Evolutionary conservation across 2,797 vertebrate genomes (phyloP), one percentile per base, ranked within the genome.

Genomic region (Sternarchorhynchus goeldii): DNA sequence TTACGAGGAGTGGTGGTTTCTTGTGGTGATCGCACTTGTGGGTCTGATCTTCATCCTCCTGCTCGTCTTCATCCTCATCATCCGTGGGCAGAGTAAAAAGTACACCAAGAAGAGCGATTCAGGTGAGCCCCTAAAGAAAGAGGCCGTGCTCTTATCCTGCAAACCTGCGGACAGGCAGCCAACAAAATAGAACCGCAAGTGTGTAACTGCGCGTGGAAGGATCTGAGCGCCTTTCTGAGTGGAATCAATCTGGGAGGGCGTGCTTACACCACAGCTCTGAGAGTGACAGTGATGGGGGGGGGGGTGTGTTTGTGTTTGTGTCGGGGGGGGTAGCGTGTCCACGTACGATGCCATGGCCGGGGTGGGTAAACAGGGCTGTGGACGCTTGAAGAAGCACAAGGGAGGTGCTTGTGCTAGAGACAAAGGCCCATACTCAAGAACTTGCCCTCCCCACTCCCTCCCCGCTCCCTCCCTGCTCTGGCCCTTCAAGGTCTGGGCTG

Each of bases 1-100:
- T 92, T 99, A 99, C 0, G 97, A 99, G 85, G 97, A 99, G 91
- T 99, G 97, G 97, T 99, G 97, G 97, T 99, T 99, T 91, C 88
- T 99, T 87, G 97, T 98, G 57, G 97, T 99, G 84, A 94, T 99
- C 0, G 97, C 97, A 67, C 92, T 99, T 12, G 96, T 98, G 7
- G 97, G 97, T 80, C 95, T 99, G 87, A 99, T 98, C 91, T 97
- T 99, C 92, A 98, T 99, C 88, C 95, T 99, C 78, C 94, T 99
- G 0, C 94, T 99, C 0, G 94, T 99, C 83, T 99, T 99, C 0
- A 96, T 97, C 88, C 96, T 99, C 87, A 96, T 99, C 87, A 98
- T 99, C 85, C 94, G 96, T 0, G 97, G 97, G 29, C 97, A 99
- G 91, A 99, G 96, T 92, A 98, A 96, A 90, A 99, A 98, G 79